phyloP scores from a whole-genome alignment of 23 tunicate species.

The Halocynthia roretzi region DNA sequence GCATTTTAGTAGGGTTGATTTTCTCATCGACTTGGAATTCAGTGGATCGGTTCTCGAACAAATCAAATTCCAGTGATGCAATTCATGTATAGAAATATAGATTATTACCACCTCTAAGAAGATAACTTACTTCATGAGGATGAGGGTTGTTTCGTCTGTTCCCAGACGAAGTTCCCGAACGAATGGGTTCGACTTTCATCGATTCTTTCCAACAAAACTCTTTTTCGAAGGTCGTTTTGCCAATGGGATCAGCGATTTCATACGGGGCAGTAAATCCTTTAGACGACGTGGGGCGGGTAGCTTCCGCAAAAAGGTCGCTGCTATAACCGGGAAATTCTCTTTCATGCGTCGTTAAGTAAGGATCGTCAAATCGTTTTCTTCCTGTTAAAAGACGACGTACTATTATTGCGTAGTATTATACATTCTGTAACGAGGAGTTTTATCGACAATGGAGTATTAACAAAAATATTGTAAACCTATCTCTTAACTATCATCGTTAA shows the following conservation, averaged over 20 bases:
- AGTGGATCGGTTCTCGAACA: no score
- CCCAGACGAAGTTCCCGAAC: slow-evolving; percentile 83
- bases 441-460: no score
- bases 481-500: no score
- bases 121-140: slow-evolving; percentile 55
- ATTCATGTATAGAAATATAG: no score
- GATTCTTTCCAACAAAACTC: slow-evolving; percentile 66
- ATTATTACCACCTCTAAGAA: background rate
- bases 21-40: no score
- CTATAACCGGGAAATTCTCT: slow-evolving; percentile 65
- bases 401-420: background rate
- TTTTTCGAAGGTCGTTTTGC: slow-evolving; percentile 41
- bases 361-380: slow-evolving; percentile 43
- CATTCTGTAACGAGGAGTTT: background rate
- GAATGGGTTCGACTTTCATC: slow-evolving; percentile 56
- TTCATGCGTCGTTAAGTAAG: slow-evolving; percentile 76
- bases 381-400: background rate
- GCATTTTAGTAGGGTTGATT: no score
- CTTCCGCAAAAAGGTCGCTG: slow-evolving; percentile 61
- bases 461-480: no score
- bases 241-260: slow-evolving; percentile 22
- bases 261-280: slow-evolving; percentile 59
- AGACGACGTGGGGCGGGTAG: slow-evolving; percentile 71
- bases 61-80: no score
- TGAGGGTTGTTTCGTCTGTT: slow-evolving; percentile 86